Percentiles rank a stretch among this genome's conserved stretches.
phyloP scores from a whole-genome alignment of 2,113 vertebrate genomes.

The Neomonachus schauinslandi region DNA sequence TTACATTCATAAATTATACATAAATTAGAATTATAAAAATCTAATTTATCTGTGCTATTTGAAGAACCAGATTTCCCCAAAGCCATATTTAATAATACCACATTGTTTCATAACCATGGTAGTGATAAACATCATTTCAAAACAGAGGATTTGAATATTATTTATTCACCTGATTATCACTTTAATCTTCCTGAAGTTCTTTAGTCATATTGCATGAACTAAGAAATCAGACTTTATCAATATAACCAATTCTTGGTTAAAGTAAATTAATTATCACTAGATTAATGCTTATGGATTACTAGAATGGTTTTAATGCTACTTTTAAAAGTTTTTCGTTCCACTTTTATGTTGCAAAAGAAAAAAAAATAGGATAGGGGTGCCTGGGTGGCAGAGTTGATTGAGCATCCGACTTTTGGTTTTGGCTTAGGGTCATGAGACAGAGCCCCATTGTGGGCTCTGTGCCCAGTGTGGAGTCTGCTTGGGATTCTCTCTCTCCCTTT shows the following conservation, averaged over 20 bases:
- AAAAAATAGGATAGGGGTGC: background rate
- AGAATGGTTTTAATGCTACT: background rate
- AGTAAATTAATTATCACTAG: slow-evolving; percentile 24
- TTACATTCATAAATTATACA: background rate
- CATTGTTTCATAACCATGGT: background rate
- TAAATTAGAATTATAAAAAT: background rate
- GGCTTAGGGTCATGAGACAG: background rate
- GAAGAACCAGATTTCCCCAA: slow-evolving; percentile 35
- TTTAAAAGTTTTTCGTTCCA: background rate
- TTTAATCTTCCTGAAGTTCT: slow-evolving; percentile 44
- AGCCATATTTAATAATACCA: background rate
- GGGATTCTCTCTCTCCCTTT: background rate
- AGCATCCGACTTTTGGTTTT: background rate
- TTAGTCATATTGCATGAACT: background rate
- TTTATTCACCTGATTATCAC: slow-evolving; percentile 4
- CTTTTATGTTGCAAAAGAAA: background rate
- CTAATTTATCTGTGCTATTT: background rate
- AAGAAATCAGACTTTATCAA: slow-evolving; percentile 9
- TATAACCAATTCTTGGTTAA: slow-evolving; percentile 32
- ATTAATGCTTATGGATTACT: background rate
- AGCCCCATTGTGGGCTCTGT: background rate
- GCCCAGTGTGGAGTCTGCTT: background rate
- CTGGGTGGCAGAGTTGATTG: background rate
- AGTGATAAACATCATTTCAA: background rate
- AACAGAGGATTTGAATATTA: slow-evolving; percentile 1